phyloP scores from a whole-genome alignment of 2,797 vertebrate genomes.

The Crypturellus tataupa region DNA sequence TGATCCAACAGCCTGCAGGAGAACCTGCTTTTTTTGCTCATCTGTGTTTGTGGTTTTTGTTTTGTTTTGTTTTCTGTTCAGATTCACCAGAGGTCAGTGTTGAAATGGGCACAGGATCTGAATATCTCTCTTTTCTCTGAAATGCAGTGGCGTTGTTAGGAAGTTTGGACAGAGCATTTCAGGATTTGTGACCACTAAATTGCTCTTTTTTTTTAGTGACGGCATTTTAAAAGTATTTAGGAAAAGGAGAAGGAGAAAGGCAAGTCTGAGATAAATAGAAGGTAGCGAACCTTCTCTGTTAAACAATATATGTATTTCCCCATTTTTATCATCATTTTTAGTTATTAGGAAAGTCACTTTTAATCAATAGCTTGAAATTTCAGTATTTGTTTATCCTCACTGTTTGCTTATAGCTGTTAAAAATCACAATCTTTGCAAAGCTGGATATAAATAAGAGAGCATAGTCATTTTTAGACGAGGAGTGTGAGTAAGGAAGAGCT shows the following conservation, averaged over 20 bases:
- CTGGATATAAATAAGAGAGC: not conserved
- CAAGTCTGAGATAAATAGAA: not conserved
- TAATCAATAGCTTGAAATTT: not conserved
- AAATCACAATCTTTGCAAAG: not conserved
- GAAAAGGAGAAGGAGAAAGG: not conserved
- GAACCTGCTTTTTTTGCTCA: not conserved
- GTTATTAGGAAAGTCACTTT: not conserved
- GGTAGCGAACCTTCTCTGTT: not conserved
- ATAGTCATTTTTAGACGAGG: not conserved
- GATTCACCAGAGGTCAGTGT: slow-evolving; percentile 2
- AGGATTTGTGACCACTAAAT: not conserved
- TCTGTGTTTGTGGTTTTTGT: not conserved
- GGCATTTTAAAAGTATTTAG: not conserved
- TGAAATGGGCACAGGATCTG: not conserved
- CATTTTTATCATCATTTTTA: not conserved
- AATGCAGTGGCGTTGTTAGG: not conserved
- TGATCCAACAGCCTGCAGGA: not conserved
- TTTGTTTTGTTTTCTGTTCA: not conserved
- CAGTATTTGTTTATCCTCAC: not conserved
- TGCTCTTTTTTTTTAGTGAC: not conserved
- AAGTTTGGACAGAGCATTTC: not conserved
- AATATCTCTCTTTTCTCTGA: not conserved
- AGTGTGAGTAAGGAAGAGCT: not conserved
- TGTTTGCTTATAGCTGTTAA: not conserved
- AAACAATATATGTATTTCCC: not conserved